Percentiles rank a stretch among this genome's conserved stretches.
These are phyloP conservation scores for Helogale parvula DNA, from an alignment of 2,113 vertebrate genomes.

Conservation along the genomic window DNA sequence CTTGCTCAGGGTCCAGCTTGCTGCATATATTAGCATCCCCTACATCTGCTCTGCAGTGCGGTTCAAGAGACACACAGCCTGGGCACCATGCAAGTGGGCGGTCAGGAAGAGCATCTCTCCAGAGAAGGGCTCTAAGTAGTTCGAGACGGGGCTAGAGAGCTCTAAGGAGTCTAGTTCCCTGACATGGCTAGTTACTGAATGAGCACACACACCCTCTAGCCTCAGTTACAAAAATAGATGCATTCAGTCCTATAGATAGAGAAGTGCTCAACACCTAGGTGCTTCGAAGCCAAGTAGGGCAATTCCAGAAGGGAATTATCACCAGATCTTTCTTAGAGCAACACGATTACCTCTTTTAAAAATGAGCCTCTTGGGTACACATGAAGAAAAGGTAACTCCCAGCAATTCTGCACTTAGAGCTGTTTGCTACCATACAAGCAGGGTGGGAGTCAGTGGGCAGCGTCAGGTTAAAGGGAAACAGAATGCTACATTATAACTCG, in stretches of 20 bases:
- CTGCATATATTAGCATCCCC: neutral
- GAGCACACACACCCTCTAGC: slow-evolving; percentile 27
- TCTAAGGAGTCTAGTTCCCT: neutral
- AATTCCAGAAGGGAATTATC: slow-evolving; percentile 67
- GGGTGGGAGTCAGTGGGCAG: slow-evolving; percentile 76
- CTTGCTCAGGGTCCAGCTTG: neutral
- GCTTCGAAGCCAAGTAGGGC: neutral
- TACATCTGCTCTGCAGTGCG: neutral
- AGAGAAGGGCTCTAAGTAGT: neutral
- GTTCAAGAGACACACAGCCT: neutral
- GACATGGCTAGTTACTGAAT: slow-evolving; percentile 12
- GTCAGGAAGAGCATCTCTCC: neutral
- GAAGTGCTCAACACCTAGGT: neutral
- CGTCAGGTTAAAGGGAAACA: slow-evolving; percentile 85
- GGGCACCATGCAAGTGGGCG: neutral
- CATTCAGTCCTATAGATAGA: slow-evolving; percentile 67
- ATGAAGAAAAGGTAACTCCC: slow-evolving; percentile 84
- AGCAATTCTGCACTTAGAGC: slow-evolving; percentile 85
- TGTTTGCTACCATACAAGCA: slow-evolving; percentile 88
- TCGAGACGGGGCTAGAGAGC: neutral
- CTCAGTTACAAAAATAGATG: neutral
- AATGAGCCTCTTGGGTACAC: slow-evolving; percentile 82
- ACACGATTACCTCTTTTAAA: slow-evolving; percentile 79
- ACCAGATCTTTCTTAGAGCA: slow-evolving; percentile 78
- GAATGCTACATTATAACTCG: slow-evolving; percentile 85